Base-by-base conservation (phyloP, 2,888 invertebrate genomes). In the Sesia bembeciformis region DNA sequence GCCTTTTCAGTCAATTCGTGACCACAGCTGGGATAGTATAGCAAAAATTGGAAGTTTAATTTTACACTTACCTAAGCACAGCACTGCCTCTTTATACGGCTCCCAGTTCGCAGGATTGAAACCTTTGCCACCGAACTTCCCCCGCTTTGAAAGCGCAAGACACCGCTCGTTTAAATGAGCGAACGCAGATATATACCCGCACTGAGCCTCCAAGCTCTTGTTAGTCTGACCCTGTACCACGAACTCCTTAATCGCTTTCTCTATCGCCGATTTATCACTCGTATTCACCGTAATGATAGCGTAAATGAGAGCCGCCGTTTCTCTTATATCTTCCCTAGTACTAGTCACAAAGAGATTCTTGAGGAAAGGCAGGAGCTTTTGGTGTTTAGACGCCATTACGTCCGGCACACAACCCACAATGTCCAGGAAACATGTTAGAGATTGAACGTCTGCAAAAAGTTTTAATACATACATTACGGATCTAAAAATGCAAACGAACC, bases 391-490 rank as follows among this genome's bases (percentile, higher is more conserved):
- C 0, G 93, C 91, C 67, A 96, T 90, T 55, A 92, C 82, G 39
- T 93, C 91, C 0, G 96, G 94, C 5, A 95, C 92, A 57, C 95
- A 95, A 49, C 96, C 96, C n/a, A 97, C 90, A 39, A 96, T 90
- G 81, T 97, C 97, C 62, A 96, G 87, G 70, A 97, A 90, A 64
- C 95, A 96, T 55, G 93, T 93, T 53, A 97, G 76, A 0, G 94
- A 87, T 80, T 92, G 91, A 51, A 91, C 74, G 66, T 91, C 93
- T 93, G 71, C 3, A 74, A 72, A 49, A 3, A 39, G 23, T 23
- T 23, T 23, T 23, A 23, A 23, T 23, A 23, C 3, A 23, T 23
- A 23, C 3, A 42, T 42, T 42, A 6, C 5, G 7, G 42, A 42
- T 42, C 42, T 42, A 42, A 7, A 7, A 7, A 42, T 6, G 7